Evolutionary conservation across 2,113 vertebrate species (phyloP), one percentile per base, ranked within the genome.

Genomic region (Suricata suricatta): DNA sequence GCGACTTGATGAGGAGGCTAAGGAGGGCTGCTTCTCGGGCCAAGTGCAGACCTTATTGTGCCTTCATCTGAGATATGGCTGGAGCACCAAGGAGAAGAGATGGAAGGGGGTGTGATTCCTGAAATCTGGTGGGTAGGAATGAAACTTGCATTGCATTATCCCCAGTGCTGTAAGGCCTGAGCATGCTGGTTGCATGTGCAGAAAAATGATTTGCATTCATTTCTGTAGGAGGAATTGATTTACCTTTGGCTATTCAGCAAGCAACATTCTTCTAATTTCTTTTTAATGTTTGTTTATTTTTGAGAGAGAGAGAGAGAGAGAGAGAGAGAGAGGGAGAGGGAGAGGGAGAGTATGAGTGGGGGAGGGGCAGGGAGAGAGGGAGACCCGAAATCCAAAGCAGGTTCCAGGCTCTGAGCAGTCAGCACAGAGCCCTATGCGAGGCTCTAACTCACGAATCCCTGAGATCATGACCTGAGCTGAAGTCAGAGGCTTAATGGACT

Each of bases 141-240:
- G 50, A n/a, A 50, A n/a, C 5, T 7, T 77, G 41, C 52, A 14
- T 68, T 84, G 25, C 80, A 88, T 84, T 57, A 64, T 25, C 19
- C 35, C 54, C 66, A 44, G 19, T 3, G 5, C 23, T 68, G 23
- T 47, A 31, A 86, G 57, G 11, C 31, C 47, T 54, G 74, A 54
- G 29, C 0, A 0, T 27, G 41, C n/a, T 82, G 64, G 5, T 23
- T 38, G 14, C 35, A 0, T 0, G 3, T 7, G 7, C 1, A 35
- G 80, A 31, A 17, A 95, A 72, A 17, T 14, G 2, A 13, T 12
- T 76, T 27, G 14, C n/a, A 29, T 79, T 72, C 5, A 6, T 69
- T 63, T 94, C 64, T 85, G 25, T 29, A 27, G 91, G 74, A 76
- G 38, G 52, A 74, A 17, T 38, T 57, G 38, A 47, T 47, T 50